Evolutionary conservation across 35 echinoderm and acorn worm species (phyloP).

Genomic region (Eucidaris tribuloides): DNA sequence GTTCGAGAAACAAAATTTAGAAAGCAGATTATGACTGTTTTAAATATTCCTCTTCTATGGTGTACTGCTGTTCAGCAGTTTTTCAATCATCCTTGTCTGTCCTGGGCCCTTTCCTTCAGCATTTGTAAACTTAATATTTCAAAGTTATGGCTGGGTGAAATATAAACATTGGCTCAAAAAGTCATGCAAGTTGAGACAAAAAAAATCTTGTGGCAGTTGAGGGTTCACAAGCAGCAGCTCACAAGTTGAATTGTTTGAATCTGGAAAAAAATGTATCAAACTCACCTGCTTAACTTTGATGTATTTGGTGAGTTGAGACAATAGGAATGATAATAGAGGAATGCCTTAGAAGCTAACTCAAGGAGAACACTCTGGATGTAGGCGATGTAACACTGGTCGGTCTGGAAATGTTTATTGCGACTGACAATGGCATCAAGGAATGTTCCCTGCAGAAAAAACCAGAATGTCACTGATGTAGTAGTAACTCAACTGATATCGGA

Average conservation of each 20-base stretch:
- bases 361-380: constrained; percentile 70
- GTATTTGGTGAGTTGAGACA: constrained; percentile 48
- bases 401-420: constrained; percentile 55
- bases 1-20: too few species aligned
- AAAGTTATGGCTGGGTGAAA: too few species aligned
- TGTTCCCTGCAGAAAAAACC: constrained; percentile 48
- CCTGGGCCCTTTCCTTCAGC: too few species aligned
- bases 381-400: constrained; percentile 74
- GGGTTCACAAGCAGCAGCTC: background rate
- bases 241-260: background rate
- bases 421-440: constrained; percentile 52
- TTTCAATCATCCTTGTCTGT: too few species aligned
- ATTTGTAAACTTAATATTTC: too few species aligned
- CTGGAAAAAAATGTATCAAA: background rate
- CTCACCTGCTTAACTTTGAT: background rate
- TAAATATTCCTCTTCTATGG: too few species aligned
- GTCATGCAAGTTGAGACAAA: too few species aligned
- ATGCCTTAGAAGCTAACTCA: constrained; percentile 79
- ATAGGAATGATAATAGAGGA: constrained; percentile 82
- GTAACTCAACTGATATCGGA: too few species aligned
- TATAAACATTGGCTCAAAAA: too few species aligned
- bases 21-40: too few species aligned
- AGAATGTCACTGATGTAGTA: too few species aligned
- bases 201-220: background rate
- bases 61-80: too few species aligned